Percentiles rank a stretch among this genome's conserved stretches.
These are phyloP conservation scores for Clytia hemisphaerica DNA, from an alignment of 30 jellyfish, hydroid and myxozoan genomes.

Conservation along the genomic window DNA sequence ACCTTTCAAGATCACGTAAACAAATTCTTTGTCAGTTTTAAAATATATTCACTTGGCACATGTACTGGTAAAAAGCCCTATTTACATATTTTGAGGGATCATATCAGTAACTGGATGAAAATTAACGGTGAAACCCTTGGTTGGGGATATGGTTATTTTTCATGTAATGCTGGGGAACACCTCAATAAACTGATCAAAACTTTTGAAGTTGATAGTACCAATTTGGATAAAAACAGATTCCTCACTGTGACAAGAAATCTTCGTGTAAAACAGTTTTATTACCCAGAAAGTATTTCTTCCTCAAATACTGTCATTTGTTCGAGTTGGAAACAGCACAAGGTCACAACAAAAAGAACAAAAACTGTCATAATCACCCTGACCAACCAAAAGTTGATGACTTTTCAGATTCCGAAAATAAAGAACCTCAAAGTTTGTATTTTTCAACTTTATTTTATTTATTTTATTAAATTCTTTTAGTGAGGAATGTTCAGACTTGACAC, in stretches of 20 bases:
- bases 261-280: neutral
- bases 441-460: no score
- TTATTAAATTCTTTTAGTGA: no score
- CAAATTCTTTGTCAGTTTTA: no score
- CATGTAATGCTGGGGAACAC: conserved; percentile 12
- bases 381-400: neutral
- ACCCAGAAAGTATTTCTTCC: neutral
- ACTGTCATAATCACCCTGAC: neutral
- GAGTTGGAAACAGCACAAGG: neutral
- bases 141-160: neutral
- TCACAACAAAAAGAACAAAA: neutral
- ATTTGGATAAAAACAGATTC: neutral
- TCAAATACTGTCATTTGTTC: neutral
- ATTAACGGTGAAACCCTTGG: neutral
- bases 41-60: no score
- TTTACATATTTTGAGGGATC: neutral
- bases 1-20: no score
- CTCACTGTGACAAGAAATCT: neutral
- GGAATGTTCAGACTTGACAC: no score
- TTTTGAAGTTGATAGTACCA: neutral
- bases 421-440: no score
- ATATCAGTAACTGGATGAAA: neutral
- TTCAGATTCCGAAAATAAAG: no score
- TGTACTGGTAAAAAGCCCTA: no score
- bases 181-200: conserved; percentile 4